Evolutionary conservation across 2,113 vertebrate genomes (phyloP), one percentile per base, ranked within the genome.

Genomic region (Pontoporia blainvillei): DNA sequence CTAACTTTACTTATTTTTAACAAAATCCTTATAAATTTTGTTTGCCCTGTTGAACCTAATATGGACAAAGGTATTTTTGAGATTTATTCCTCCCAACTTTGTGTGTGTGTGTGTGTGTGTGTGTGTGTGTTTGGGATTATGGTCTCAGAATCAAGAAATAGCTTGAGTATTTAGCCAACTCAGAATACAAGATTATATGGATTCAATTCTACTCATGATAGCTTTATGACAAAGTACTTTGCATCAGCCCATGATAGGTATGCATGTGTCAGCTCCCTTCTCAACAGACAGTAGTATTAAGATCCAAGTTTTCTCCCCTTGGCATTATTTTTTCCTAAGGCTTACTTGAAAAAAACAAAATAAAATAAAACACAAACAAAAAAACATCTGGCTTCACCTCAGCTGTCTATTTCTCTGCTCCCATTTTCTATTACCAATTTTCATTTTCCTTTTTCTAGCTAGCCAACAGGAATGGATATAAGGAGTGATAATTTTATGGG

Each of bases 1-100:
- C 49, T 85, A 81, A 75, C 3, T 57, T 76, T 15, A 72, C 52
- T 67, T 78, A 20, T 85, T 75, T 81, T 88, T 44, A 64, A 81
- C 13, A 75, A 86, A 89, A 88, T 59, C 20, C n/a, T 82, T 94
- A 17, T 41, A 76, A 59, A n/a, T 41, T 52, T 9, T 73, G 4
- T 31, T 73, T 86, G 27, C 5, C 23, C 0, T 83, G 4, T 49
- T 91, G 11, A 25, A 54, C 59, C 21, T 57, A 61, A 18, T 27
- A 41, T 13, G 13, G 15, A 66, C 52, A 75, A 75, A 75, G 3
- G 5, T 27, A n/a, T 59, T 79, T 88, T 34, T 6, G 25, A 31
- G 20, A 89, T 76, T 78, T 8, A 49, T 54, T 61, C 11, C 14
- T 44, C 8, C 6, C 5, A 27, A 52, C 0, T 66, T 36, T n/a